Percentiles rank a stretch among this genome's conserved stretches.
Evolutionary conservation across 1,140 invertebrate species (phyloP).

Genomic region (Drosophila guanche): DNA sequence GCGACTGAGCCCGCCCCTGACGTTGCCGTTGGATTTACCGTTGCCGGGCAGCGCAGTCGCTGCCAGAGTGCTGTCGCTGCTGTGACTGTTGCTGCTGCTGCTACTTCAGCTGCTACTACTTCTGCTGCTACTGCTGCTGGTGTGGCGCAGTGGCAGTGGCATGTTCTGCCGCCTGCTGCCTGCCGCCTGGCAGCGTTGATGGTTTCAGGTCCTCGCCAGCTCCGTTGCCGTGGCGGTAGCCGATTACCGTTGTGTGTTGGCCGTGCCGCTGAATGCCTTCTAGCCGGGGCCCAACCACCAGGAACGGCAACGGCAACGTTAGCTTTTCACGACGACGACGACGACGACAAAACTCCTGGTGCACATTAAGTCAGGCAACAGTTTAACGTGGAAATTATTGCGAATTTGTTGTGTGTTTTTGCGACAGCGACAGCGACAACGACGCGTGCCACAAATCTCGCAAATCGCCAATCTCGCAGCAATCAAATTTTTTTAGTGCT

Average conservation of each 20-base stretch:
- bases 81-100: slow-evolving; percentile 20
- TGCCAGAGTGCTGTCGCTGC: slow-evolving; percentile 10
- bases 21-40: slow-evolving; percentile 61
- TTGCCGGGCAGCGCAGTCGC: slow-evolving; percentile 50
- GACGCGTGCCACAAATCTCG: slow-evolving; percentile 44
- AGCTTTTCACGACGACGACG: slow-evolving; percentile 36
- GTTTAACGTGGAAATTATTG: slow-evolving; percentile 84
- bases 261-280: slow-evolving; percentile 33
- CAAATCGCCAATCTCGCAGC: not conserved
- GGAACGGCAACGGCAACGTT: slow-evolving; percentile 26
- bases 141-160: too few relatives aligned
- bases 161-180: slow-evolving; percentile 5
- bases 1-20: slow-evolving; percentile 64
- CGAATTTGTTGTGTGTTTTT: slow-evolving; percentile 83
- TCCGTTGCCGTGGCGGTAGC: slow-evolving; percentile 14
- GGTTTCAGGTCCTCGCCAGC: slow-evolving; percentile 53
- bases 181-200: slow-evolving; percentile 25
- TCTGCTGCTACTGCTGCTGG: slow-evolving; percentile 9
- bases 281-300: slow-evolving; percentile 59
- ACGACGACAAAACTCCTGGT: slow-evolving; percentile 79
- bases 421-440: slow-evolving; percentile 19
- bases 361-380: slow-evolving; percentile 81
- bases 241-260: slow-evolving; percentile 52
- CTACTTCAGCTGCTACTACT: slow-evolving; percentile 25
- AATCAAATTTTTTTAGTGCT: slow-evolving; percentile 2